A percentile compares a stretch with the other conserved stretches of the same genome.
These are phyloP conservation scores for Hemibagrus guttatus DNA, from an alignment of 2,797 vertebrate species.

Conservation along the genomic window DNA sequence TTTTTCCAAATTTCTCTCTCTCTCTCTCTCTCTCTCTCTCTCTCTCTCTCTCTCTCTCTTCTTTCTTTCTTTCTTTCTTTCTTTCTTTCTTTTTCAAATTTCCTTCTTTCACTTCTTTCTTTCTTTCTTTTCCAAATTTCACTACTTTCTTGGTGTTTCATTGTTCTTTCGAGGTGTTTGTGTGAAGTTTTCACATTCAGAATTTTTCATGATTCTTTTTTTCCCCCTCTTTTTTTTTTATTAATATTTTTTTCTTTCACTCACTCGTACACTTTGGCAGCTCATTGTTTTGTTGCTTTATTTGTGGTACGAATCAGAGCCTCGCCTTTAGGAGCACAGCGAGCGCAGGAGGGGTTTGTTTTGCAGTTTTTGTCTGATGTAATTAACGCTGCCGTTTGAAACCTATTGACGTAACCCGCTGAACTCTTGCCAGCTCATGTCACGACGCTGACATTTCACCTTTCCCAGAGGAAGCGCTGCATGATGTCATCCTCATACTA, in stretches of 20 bases:
- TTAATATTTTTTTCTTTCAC: neutral
- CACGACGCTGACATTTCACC: neutral
- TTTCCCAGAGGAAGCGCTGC: neutral
- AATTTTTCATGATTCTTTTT: neutral
- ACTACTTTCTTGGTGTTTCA: too few species aligned
- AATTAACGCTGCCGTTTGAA: constrained; percentile 9
- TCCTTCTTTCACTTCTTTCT: too few species aligned
- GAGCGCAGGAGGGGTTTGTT: neutral
- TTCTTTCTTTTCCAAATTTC: too few species aligned
- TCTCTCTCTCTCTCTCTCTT: neutral
- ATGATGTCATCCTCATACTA: neutral
- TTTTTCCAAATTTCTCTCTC: too few species aligned
- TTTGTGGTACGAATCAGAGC: neutral
- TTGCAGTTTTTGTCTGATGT: neutral
- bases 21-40: too few species aligned
- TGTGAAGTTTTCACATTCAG: neutral
- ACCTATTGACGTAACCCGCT: neutral
- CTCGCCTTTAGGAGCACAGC: neutral
- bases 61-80: neutral
- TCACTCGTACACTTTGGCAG: neutral
- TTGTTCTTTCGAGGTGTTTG: too few species aligned
- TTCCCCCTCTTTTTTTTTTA: neutral
- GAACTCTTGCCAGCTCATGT: neutral
- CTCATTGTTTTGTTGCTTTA: neutral
- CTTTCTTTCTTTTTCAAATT: too few species aligned